phyloP scores from a whole-genome alignment of 2,797 vertebrate genomes.

The Pangasius larnaudii region DNA sequence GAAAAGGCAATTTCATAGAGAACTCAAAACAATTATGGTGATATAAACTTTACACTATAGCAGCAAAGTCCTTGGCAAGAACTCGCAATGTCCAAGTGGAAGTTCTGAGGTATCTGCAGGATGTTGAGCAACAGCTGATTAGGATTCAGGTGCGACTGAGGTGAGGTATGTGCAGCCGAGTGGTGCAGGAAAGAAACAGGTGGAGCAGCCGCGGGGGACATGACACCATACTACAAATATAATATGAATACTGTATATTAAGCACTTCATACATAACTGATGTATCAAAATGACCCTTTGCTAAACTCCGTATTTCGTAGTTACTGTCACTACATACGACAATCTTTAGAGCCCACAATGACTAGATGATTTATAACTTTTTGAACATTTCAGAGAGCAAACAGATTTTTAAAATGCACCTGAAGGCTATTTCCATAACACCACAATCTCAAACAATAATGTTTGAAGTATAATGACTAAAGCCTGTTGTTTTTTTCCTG shows the following conservation, averaged over 20 bases:
- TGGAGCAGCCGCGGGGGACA: slow-evolving; percentile 8
- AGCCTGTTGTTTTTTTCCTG: too few species aligned
- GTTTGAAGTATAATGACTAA: background rate
- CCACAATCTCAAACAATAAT: background rate
- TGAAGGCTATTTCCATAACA: background rate
- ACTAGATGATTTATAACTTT: background rate
- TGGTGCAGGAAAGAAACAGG: background rate
- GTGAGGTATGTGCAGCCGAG: background rate
- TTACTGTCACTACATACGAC: background rate
- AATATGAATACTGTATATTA: slow-evolving; percentile 19
- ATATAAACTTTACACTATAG: background rate
- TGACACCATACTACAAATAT: slow-evolving; percentile 2
- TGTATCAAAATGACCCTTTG: background rate
- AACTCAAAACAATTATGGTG: background rate
- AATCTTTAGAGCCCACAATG: background rate
- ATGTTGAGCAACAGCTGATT: slow-evolving; percentile 18
- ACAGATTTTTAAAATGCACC: background rate
- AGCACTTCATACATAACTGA: slow-evolving; percentile 14
- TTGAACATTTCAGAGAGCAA: background rate
- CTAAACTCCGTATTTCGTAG: background rate
- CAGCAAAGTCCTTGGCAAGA: slow-evolving; percentile 21
- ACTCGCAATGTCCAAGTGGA: background rate
- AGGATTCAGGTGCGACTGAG: slow-evolving; percentile 25
- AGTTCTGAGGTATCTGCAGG: background rate
- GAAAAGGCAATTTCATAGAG: background rate